These are phyloP conservation scores for Eupeodes corollae DNA, from an alignment of 1,140 invertebrate genomes.

Conservation along the genomic window DNA sequence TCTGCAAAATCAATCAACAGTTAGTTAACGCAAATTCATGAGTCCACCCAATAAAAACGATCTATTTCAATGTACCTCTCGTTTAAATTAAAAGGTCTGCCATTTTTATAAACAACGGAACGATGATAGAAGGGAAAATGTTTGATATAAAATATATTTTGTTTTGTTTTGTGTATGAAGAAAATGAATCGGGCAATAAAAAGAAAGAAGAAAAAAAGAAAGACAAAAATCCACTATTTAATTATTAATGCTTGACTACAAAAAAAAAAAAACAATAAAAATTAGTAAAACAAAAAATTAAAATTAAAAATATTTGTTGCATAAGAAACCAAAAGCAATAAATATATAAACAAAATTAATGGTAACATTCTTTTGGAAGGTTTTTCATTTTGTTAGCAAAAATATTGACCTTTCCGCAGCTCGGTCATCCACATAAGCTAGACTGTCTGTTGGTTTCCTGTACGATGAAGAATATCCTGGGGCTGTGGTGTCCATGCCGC, in stretches of 20 bases:
- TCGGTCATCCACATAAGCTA: neutral
- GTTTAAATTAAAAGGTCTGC: conserved; percentile 29
- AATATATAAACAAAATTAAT: conserved; percentile 12
- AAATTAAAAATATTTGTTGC: too few relatives aligned
- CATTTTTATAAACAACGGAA: conserved; percentile 2
- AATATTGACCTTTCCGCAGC: neutral
- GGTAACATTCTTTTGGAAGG: conserved; percentile 11
- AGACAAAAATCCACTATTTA: too few relatives aligned
- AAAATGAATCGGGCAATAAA: too few relatives aligned
- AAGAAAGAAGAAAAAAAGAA: too few relatives aligned
- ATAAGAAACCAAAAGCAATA: conserved; percentile 11
- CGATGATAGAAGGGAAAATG: neutral
- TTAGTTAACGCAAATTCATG: too few relatives aligned
- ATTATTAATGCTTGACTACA: too few relatives aligned
- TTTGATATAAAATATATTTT: neutral
- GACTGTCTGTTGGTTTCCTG: neutral
- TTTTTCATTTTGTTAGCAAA: neutral
- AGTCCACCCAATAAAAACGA: too few relatives aligned
- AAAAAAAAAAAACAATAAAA: too few relatives aligned
- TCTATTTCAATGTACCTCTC: conserved; percentile 16
- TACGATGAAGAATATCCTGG: neutral
- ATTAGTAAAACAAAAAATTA: too few relatives aligned
- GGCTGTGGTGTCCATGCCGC: conserved; percentile 1
- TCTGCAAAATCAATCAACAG: conserved; percentile 27
- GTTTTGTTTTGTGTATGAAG: neutral